phyloP scores from a whole-genome alignment of 2,888 invertebrate species.

The Neoitamus cyanurus region DNA sequence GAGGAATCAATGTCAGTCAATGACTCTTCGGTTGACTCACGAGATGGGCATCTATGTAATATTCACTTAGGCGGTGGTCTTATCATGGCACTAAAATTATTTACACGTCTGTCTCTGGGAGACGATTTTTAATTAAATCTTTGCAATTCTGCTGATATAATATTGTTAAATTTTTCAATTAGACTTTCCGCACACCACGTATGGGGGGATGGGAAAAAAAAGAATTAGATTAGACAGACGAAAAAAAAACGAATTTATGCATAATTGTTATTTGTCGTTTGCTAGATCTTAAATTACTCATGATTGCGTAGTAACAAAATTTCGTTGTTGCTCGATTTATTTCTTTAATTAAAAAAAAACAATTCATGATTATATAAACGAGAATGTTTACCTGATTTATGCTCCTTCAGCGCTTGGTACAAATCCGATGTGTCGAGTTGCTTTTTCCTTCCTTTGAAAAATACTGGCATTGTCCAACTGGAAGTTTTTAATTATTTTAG shows the following conservation, averaged over 20 bases:
- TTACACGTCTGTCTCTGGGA: not conserved
- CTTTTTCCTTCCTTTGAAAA: conserved; percentile 78
- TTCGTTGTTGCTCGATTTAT: not conserved
- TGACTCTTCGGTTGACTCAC: not conserved
- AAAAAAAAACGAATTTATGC: not conserved
- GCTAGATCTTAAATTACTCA: not conserved
- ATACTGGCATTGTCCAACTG: conserved; percentile 83
- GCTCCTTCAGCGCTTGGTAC: conserved; percentile 75
- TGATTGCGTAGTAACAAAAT: not conserved
- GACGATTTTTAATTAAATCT: not conserved
- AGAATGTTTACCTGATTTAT: conserved; percentile 71
- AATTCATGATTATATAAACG: not conserved
- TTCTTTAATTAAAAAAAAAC: not conserved
- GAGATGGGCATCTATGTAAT: not conserved
- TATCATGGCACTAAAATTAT: not conserved
- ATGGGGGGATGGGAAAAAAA: not conserved
- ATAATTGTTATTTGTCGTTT: not conserved
- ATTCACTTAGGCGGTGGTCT: not conserved
- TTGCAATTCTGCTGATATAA: not conserved
- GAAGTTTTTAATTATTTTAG: not conserved
- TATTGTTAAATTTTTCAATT: not conserved
- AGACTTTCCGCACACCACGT: not conserved
- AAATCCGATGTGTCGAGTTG: conserved; percentile 80
- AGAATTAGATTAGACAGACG: not conserved
- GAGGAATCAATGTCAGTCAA: not conserved